Percentiles rank a stretch among this genome's conserved stretches.
Evolutionary conservation across 2,113 vertebrate genomes (phyloP).

Genomic region (Eolophus roseicapilla): DNA sequence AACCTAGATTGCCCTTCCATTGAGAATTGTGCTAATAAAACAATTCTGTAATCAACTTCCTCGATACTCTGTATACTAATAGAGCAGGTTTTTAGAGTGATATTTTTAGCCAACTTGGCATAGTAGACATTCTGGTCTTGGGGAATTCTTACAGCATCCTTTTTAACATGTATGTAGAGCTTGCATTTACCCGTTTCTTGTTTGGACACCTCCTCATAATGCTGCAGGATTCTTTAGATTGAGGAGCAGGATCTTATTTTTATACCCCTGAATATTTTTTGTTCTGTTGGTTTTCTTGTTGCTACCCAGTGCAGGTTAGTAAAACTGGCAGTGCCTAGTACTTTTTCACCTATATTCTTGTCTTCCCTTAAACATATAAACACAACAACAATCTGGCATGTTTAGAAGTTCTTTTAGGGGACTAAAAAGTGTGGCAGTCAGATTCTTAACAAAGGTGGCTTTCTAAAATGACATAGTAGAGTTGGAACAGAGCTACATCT

Average conservation of each 20-base stretch:
- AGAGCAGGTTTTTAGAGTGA: background rate
- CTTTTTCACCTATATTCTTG: conserved; percentile 38
- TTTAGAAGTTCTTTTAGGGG: conserved; percentile 5
- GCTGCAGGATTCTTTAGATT: background rate
- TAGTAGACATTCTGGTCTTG: background rate
- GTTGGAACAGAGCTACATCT: background rate
- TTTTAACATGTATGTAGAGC: background rate
- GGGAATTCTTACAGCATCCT: conserved; percentile 1
- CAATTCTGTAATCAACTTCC: background rate
- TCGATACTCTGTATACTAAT: background rate
- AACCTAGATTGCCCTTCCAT: background rate
- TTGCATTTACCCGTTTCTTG: conserved; percentile 28
- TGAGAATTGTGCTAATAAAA: conserved; percentile 30
- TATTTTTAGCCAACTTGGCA: conserved; percentile 4
- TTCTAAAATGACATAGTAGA: conserved; percentile 21
- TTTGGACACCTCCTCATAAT: conserved; percentile 6
- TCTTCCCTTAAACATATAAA: conserved; percentile 1
- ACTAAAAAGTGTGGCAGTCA: background rate
- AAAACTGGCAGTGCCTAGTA: conserved; percentile 14
- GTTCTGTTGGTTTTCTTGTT: conserved; percentile 43
- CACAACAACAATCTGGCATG: background rate
- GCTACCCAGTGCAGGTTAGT: background rate
- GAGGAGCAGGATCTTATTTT: conserved; percentile 32
- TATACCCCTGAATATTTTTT: conserved; percentile 6
- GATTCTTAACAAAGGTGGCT: conserved; percentile 16